Evolutionary conservation across 2,113 vertebrate genomes (phyloP).

Genomic region (Tauraco erythrolophus): DNA sequence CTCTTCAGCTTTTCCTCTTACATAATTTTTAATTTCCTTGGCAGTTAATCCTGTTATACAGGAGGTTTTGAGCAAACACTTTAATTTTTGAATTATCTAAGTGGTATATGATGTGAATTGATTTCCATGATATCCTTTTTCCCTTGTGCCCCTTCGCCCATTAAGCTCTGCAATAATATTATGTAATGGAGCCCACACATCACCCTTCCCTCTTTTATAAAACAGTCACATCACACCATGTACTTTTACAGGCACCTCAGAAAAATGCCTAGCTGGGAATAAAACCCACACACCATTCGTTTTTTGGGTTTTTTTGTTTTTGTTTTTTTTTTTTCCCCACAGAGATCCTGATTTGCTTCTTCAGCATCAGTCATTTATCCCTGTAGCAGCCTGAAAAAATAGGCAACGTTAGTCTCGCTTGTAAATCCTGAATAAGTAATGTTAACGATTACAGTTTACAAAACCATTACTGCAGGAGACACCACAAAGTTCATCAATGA

Average conservation of each 20-base stretch:
- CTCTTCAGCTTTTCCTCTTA: conserved; percentile 44
- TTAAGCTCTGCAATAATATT: conserved; percentile 33
- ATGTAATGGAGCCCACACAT: conserved; percentile 37
- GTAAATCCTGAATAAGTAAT: conserved; percentile 33
- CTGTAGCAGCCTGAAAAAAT: conserved; percentile 12
- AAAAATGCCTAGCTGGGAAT: conserved; percentile 11
- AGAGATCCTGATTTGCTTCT: neutral
- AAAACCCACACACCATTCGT: neutral
- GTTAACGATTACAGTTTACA: conserved; percentile 23
- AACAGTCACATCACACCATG: neutral
- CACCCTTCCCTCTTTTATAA: neutral
- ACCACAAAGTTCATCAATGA: conserved; percentile 54
- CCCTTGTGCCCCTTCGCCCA: neutral
- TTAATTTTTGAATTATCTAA: conserved; percentile 33
- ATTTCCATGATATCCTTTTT: conserved; percentile 33
- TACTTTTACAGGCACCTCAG: conserved; percentile 13
- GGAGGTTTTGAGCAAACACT: conserved; percentile 21
- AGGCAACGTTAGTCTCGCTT: neutral
- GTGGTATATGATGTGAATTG: neutral
- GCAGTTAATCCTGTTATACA: conserved; percentile 40
- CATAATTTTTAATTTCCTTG: conserved; percentile 58
- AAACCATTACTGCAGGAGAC: conserved; percentile 35
- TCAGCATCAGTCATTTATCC: conserved; percentile 22
- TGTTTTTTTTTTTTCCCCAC: neutral
- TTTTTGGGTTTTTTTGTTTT: neutral